Conservation (phyloP, 2,113 vertebrate genomes). For the Stigmatopora argus region DNA sequence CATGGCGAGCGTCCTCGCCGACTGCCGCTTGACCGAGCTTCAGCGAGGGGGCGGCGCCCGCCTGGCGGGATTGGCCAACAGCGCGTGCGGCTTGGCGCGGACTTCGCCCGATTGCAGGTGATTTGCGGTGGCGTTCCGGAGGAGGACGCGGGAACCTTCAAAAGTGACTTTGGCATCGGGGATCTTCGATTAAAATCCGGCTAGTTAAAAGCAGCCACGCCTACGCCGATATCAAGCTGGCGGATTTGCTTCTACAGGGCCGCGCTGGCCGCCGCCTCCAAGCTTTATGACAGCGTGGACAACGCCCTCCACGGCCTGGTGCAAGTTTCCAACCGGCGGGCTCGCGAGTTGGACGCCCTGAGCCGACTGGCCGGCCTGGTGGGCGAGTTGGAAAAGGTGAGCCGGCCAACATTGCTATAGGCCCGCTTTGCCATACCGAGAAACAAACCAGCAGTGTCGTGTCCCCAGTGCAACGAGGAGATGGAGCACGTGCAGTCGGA, state of each 20-base stretch:
- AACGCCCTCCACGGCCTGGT: constrained; percentile 84
- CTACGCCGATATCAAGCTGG: neutral
- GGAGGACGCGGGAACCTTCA: neutral
- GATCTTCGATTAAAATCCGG: constrained; percentile 18
- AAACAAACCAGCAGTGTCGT: neutral
- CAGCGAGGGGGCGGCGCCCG: constrained; percentile 82
- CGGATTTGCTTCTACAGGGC: constrained; percentile 57
- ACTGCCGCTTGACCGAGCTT: constrained; percentile 76
- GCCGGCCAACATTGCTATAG: neutral
- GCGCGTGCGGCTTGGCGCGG: constrained; percentile 59
- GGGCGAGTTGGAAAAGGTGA: constrained; percentile 73
- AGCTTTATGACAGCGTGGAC: constrained; percentile 78
- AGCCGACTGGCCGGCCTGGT: constrained; percentile 59
- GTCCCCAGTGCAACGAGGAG: constrained; percentile 70
- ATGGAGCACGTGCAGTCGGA: constrained; percentile 70
- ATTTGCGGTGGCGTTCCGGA: neutral
- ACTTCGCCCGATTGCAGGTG: constrained; percentile 74
- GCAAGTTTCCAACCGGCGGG: constrained; percentile 77
- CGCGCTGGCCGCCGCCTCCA: constrained; percentile 65
- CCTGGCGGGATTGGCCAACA: constrained; percentile 77
- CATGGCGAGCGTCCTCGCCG: constrained; percentile 77
- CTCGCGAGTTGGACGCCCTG: constrained; percentile 74
- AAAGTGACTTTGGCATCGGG: neutral
- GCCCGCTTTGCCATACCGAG: neutral
- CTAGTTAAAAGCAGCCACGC: constrained; percentile 17